Conservation (phyloP, 2,113 vertebrate genomes). For the Mixornis gularis region DNA sequence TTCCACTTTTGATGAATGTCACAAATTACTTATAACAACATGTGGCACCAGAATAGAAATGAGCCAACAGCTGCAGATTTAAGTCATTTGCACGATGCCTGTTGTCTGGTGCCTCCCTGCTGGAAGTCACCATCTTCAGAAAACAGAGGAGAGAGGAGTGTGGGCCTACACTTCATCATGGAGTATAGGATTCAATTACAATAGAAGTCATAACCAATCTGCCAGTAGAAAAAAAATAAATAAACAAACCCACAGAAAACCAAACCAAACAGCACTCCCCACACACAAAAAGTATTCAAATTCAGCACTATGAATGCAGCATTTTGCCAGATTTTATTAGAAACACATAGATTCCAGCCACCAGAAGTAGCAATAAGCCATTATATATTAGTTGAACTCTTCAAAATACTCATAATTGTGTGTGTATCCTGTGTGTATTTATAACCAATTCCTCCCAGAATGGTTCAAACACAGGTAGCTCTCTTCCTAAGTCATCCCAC, state of each 20-base stretch:
- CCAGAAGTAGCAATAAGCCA: background rate
- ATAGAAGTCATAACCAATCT: background rate
- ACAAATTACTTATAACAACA: slow-evolving; percentile 39
- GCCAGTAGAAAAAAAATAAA: background rate
- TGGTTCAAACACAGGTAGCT: background rate
- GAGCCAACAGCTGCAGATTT: slow-evolving; percentile 34
- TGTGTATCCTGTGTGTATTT: background rate
- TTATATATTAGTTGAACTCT: background rate
- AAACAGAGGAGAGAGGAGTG: background rate
- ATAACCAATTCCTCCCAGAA: background rate
- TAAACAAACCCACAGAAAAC: background rate
- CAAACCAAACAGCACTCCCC: background rate
- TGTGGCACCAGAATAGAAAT: slow-evolving; percentile 11
- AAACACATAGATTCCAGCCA: background rate
- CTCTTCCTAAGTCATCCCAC: background rate
- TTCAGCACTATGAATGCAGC: background rate
- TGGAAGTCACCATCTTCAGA: slow-evolving; percentile 7
- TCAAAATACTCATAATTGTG: background rate
- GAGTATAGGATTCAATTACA: background rate
- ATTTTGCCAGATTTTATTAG: background rate
- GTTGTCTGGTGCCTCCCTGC: background rate
- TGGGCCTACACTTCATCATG: background rate
- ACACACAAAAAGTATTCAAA: background rate
- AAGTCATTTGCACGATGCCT: slow-evolving; percentile 6
- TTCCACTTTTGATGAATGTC: slow-evolving; percentile 21